Evolutionary conservation across 2,113 vertebrate genomes (phyloP).

Genomic region (Pao palembangensis): DNA sequence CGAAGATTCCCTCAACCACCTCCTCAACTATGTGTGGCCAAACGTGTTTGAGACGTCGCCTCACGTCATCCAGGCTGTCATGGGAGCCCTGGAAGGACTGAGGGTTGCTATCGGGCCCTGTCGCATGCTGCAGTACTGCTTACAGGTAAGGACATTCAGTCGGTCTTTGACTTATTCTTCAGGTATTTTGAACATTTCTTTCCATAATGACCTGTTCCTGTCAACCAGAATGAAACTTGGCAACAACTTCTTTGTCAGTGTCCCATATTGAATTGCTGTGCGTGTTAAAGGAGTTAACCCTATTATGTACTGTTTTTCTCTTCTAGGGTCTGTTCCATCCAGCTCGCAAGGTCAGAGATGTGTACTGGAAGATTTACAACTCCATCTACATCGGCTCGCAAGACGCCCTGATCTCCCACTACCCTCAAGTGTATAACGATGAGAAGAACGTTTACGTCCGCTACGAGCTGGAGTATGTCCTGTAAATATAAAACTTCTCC

Average conservation of each 20-base stretch:
- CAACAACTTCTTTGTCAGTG: too few species aligned
- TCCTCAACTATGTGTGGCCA: conserved; percentile 97
- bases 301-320: background rate
- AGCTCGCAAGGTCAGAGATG: conserved; percentile 95
- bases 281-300: background rate
- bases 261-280: too few species aligned
- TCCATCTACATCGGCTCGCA: conserved; percentile 99
- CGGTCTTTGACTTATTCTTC: background rate
- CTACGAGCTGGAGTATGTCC: conserved; percentile 94
- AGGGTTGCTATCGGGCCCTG: conserved; percentile 95
- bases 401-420: conserved; percentile 96
- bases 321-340: conserved; percentile 96
- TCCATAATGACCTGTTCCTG: too few species aligned
- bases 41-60: conserved; percentile 98
- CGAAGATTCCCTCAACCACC: conserved; percentile 94
- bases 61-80: conserved; percentile 97
- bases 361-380: conserved; percentile 99
- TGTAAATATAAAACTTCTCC: conserved; percentile 73
- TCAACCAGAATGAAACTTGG: too few species aligned
- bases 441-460: conserved; percentile 96
- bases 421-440: conserved; percentile 96
- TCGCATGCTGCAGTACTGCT: conserved; percentile 96
- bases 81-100: conserved; percentile 96
- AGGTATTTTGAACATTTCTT: too few species aligned
- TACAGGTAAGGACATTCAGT: conserved; percentile 80